A percentile compares a stretch with the other conserved stretches of the same genome.
Conservation (phyloP, 2,797 vertebrate genomes). For the Pelobates cultripes region DNA sequence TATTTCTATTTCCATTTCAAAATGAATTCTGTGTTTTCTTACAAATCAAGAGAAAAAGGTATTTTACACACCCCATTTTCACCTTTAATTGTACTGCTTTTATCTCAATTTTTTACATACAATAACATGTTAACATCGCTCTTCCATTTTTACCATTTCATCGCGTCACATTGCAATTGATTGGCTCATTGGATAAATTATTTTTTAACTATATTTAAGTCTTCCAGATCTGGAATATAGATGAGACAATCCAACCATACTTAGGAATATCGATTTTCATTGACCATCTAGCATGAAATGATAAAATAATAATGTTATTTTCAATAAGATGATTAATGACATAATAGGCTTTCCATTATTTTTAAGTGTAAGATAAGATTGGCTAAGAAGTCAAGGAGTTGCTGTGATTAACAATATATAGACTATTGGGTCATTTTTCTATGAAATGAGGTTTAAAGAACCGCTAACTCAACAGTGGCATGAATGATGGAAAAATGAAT, state of each 20-base stretch:
- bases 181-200: not conserved
- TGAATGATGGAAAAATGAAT: no score
- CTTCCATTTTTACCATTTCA: not conserved
- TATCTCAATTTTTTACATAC: not conserved
- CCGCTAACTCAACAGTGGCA: no score
- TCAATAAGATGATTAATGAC: constrained; percentile 10
- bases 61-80: no score
- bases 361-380: constrained; percentile 15
- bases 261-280: constrained; percentile 8
- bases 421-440: no score
- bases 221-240: not conserved
- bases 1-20: no score
- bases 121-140: not conserved
- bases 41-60: no score
- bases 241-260: not conserved
- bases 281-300: constrained; percentile 5
- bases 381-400: constrained; percentile 8
- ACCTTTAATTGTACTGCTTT: not conserved
- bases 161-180: not conserved
- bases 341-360: constrained; percentile 3
- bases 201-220: not conserved
- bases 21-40: no score
- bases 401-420: not conserved
- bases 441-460: no score
- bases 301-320: constrained; percentile 31